Evolutionary conservation across 2,888 invertebrate genomes (phyloP).

Genomic region (Chymomyza fuscimana): DNA sequence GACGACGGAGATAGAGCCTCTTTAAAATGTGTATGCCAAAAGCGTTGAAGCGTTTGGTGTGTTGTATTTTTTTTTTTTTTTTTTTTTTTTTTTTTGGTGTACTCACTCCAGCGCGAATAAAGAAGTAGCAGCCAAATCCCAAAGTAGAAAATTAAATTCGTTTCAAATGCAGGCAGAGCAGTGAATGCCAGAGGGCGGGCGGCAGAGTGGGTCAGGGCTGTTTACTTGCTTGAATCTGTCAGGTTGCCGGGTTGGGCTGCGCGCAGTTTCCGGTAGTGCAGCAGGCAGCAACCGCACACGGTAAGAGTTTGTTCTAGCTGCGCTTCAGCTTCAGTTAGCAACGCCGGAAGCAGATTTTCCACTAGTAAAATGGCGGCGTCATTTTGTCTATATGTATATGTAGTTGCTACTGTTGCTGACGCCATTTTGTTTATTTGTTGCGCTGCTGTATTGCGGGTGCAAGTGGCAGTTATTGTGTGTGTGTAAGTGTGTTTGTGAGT

Average conservation of each 20-base stretch:
- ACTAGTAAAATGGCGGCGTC: slow-evolving; percentile 47
- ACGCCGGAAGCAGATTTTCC: slow-evolving; percentile 59
- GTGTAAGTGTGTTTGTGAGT: neutral
- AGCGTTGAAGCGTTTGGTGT: neutral
- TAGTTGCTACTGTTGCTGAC: neutral
- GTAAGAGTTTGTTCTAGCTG: neutral
- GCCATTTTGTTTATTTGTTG: slow-evolving; percentile 5
- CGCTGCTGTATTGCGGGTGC: neutral
- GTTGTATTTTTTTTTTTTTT: slow-evolving; percentile 37
- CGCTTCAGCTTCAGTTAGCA: slow-evolving; percentile 7
- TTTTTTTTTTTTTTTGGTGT: slow-evolving; percentile 9
- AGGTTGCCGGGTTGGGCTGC: neutral
- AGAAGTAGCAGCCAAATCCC: slow-evolving; percentile 21
- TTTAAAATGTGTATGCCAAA: neutral
- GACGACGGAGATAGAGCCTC: neutral
- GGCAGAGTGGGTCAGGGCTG: too few species aligned
- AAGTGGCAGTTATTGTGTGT: neutral
- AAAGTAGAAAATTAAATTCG: slow-evolving; percentile 71
- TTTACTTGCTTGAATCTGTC: neutral
- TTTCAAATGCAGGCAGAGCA: slow-evolving; percentile 64
- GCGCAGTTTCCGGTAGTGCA: neutral
- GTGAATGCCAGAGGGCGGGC: neutral
- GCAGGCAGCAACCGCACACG: neutral
- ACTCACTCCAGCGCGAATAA: too few species aligned
- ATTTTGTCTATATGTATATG: slow-evolving; percentile 17